Percentiles rank a stretch among this genome's conserved stretches.
These are phyloP conservation scores for Harpalus rubripes DNA, from an alignment of 2,888 invertebrate species.

Conservation along the genomic window DNA sequence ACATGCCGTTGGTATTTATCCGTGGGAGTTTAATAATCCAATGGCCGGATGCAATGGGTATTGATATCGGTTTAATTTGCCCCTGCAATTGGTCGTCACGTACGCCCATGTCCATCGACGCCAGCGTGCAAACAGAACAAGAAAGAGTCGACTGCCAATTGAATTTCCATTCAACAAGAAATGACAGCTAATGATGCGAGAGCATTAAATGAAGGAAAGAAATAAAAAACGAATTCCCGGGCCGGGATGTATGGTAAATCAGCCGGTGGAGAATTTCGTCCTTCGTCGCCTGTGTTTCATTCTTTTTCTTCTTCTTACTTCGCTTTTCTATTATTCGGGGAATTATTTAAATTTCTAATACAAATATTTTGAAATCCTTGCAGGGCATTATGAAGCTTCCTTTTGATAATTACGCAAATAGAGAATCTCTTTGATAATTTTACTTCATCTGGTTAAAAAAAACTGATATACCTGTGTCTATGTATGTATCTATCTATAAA, in stretches of 20 bases:
- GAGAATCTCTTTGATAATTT: constrained; percentile 2
- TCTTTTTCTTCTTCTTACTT: constrained; percentile 16
- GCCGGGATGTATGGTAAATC: constrained; percentile 63
- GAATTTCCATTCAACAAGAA: constrained; percentile 67
- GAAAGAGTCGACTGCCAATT: constrained; percentile 62
- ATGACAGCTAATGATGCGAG: constrained; percentile 67
- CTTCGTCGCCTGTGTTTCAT: constrained; percentile 27
- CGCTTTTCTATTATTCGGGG: constrained; percentile 43
- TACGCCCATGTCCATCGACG: constrained; percentile 19
- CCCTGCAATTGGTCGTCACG: constrained; percentile 21
- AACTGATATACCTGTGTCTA: too few relatives aligned
- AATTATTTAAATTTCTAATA: constrained; percentile 48
- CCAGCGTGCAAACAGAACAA: constrained; percentile 43
- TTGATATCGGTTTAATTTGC: constrained; percentile 1
- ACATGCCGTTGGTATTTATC: neutral
- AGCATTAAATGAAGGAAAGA: constrained; percentile 67
- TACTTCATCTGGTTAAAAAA: neutral
- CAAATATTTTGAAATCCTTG: constrained; percentile 44
- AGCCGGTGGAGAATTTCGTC: constrained; percentile 51
- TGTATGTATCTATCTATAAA: constrained; percentile 1
- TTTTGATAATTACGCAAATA: constrained; percentile 33
- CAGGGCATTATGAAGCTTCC: constrained; percentile 7
- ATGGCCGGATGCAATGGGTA: neutral
- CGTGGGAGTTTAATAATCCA: constrained; percentile 1
- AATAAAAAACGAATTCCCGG: constrained; percentile 62